A percentile compares a stretch with the other conserved stretches of the same genome.
Conservation (phyloP, 2,113 vertebrate genomes). For the Aegypius monachus region DNA sequence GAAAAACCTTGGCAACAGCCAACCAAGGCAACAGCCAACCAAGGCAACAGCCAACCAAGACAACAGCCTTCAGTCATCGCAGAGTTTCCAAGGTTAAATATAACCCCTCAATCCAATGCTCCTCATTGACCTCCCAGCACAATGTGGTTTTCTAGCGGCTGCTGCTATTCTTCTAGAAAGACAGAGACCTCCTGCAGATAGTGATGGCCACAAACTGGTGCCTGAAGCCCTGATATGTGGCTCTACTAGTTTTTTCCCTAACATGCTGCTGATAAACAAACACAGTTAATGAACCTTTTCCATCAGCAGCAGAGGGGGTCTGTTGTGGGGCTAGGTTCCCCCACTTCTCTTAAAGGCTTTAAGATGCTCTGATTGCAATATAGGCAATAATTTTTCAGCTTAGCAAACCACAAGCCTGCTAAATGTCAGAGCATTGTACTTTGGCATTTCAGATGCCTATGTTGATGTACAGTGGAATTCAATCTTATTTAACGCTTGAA, state of each 20-base stretch:
- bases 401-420: not conserved
- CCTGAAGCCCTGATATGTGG: not conserved
- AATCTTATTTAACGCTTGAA: not conserved
- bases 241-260: not conserved
- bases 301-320: not conserved
- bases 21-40: not conserved
- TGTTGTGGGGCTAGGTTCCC: not conserved
- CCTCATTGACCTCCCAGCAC: not conserved
- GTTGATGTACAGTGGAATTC: not conserved
- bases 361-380: not conserved
- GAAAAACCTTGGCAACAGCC: slow-evolving; percentile 8
- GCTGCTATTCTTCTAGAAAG: not conserved
- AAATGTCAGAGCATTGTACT: not conserved
- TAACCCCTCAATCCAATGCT: not conserved
- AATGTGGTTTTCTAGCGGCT: not conserved
- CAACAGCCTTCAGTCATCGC: not conserved
- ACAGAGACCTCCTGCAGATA: not conserved
- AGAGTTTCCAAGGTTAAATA: slow-evolving; percentile 25
- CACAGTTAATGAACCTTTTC: not conserved
- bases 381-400: not conserved
- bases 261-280: not conserved
- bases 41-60: not conserved
- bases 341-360: not conserved
- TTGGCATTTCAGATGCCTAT: not conserved
- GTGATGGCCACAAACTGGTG: not conserved